These are phyloP conservation scores for Prunella strophiata DNA, from an alignment of 2,797 vertebrate genomes.

Conservation along the genomic window DNA sequence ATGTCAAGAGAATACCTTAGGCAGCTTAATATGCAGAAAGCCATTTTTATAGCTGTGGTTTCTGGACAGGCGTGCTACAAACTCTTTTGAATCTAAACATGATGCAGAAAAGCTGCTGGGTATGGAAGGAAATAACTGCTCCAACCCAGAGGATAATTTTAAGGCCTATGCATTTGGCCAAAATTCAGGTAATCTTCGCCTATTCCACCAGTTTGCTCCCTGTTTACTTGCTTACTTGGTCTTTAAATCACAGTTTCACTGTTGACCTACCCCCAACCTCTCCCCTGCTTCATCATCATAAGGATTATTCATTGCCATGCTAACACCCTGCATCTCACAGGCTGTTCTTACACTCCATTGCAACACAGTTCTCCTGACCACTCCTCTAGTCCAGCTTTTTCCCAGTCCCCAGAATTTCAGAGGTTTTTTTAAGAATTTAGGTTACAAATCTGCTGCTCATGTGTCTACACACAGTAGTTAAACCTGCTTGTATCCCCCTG, in stretches of 20 bases:
- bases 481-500: not conserved
- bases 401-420: not conserved
- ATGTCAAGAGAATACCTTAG: not conserved
- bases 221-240: not conserved
- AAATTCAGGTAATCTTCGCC: constrained; percentile 5
- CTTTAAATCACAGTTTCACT: not conserved
- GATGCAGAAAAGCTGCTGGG: not conserved
- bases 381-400: not conserved
- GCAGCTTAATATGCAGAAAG: not conserved
- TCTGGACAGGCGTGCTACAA: not conserved
- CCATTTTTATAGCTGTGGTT: not conserved
- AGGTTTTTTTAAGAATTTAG: not conserved
- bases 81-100: not conserved
- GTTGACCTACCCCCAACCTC: not conserved
- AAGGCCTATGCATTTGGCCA: not conserved
- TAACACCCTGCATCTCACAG: not conserved
- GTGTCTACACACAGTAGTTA: not conserved
- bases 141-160: not conserved
- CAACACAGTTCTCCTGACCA: not conserved
- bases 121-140: not conserved
- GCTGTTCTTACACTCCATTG: not conserved
- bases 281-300: not conserved
- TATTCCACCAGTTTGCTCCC: not conserved
- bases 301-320: not conserved
- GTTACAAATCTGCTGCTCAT: not conserved